phyloP scores from a whole-genome alignment of 2,797 vertebrate species.

The Pangasius sanitwongsei region DNA sequence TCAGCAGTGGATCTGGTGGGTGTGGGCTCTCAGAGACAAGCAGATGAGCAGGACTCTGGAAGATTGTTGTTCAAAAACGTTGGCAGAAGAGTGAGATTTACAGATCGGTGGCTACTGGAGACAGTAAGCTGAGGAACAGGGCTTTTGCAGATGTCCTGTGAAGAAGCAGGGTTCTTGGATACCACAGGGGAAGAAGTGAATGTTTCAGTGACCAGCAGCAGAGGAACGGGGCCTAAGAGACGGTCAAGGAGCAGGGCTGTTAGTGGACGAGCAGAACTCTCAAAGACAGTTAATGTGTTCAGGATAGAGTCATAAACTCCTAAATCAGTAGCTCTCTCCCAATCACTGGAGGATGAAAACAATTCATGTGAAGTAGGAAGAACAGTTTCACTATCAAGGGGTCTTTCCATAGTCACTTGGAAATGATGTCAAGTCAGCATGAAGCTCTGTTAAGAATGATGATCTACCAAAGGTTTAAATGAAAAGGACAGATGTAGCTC shows the following conservation, averaged over 20 bases:
- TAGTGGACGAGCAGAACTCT: background rate
- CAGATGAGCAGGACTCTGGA: background rate
- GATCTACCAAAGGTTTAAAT: too few relatives aligned
- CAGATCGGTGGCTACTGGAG: background rate
- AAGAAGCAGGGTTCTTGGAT: background rate
- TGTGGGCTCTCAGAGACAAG: background rate
- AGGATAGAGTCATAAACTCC: too few relatives aligned
- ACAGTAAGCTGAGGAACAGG: background rate
- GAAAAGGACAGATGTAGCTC: too few relatives aligned
- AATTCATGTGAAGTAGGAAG: too few relatives aligned
- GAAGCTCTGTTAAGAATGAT: too few relatives aligned
- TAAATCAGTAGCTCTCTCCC: too few relatives aligned
- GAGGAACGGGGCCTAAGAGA: background rate
- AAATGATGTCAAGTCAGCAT: too few relatives aligned
- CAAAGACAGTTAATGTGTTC: background rate
- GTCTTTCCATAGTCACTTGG: too few relatives aligned
- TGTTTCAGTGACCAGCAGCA: background rate
- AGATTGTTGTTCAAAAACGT: too few relatives aligned
- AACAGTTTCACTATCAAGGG: too few relatives aligned
- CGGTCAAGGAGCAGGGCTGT: background rate
- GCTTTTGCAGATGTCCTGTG: background rate
- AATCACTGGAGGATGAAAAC: too few relatives aligned
- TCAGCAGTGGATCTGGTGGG: background rate
- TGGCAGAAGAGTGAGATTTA: background rate
- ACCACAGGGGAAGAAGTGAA: background rate